Conservation (phyloP, 2,113 vertebrate genomes). For the Vanacampus margaritifer region DNA sequence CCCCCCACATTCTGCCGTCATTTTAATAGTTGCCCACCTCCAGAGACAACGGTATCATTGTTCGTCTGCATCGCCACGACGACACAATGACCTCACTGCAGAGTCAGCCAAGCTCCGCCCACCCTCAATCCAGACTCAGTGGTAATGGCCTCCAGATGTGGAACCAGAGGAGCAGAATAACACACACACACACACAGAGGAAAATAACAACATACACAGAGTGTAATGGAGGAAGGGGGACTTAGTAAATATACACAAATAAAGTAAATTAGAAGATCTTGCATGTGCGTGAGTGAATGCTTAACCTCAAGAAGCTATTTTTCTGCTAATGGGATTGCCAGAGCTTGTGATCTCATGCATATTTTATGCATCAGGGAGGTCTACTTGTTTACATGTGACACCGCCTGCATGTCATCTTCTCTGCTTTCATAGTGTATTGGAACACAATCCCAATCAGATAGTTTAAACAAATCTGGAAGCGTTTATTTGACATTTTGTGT, state of each 20-base stretch:
- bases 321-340: constrained; percentile 27
- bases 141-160: constrained; percentile 72
- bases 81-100: constrained; percentile 66
- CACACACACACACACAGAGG: constrained; percentile 29
- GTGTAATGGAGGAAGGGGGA: constrained; percentile 20
- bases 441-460: neutral
- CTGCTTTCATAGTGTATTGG: neutral
- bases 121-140: constrained; percentile 39
- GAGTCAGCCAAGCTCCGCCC: constrained; percentile 46
- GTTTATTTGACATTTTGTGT: neutral
- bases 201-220: constrained; percentile 43
- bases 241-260: constrained; percentile 48
- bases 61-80: constrained; percentile 61
- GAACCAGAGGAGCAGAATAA: constrained; percentile 38
- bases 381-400: constrained; percentile 8
- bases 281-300: neutral
- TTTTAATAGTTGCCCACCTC: constrained; percentile 23
- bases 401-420: constrained; percentile 1
- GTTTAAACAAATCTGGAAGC: neutral
- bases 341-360: constrained; percentile 51
- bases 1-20: constrained; percentile 23
- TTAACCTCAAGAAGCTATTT: constrained; percentile 28
- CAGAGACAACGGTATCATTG: constrained; percentile 69
- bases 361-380: constrained; percentile 40
- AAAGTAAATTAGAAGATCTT: constrained; percentile 23